Evolutionary conservation across 1,140 invertebrate genomes (phyloP).

Genomic region (Lethrus apterus): DNA sequence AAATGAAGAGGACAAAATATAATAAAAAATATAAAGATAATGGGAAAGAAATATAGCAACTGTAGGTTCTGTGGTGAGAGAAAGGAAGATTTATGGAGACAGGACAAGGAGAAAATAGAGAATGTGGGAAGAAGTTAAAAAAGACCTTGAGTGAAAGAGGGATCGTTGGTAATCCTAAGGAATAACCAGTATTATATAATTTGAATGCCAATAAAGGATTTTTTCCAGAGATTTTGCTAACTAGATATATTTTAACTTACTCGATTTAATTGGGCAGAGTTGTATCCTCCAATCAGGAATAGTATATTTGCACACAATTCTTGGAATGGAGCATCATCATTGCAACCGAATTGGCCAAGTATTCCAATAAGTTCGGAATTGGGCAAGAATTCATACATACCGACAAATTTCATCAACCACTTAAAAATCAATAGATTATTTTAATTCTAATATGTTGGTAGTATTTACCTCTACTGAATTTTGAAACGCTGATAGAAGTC

Average conservation of each 20-base stretch:
- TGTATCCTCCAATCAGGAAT: constrained; percentile 48
- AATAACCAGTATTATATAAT: no score
- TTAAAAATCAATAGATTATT: constrained; percentile 23
- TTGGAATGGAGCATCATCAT: constrained; percentile 37
- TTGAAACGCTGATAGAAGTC: constrained; percentile 23
- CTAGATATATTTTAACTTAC: no score
- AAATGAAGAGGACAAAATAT: no score
- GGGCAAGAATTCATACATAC: constrained; percentile 51
- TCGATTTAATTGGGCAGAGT: constrained; percentile 44
- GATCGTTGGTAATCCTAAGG: no score
- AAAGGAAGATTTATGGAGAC: no score
- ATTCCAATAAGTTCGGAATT: constrained; percentile 40
- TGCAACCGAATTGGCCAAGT: constrained; percentile 46
- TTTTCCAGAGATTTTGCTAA: no score
- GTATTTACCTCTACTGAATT: constrained; percentile 16
- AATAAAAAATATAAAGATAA: no score
- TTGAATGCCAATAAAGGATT: no score
- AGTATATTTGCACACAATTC: constrained; percentile 46
- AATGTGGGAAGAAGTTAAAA: no score
- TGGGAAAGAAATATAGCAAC: no score
- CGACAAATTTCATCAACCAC: constrained; percentile 40
- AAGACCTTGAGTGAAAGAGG: no score
- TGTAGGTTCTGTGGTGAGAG: no score
- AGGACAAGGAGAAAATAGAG: neutral
- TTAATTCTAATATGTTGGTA: neutral